A percentile compares a stretch with the other conserved stretches of the same genome.
Conservation (phyloP, 1,140 invertebrate species). For the Portunus trituberculatus region DNA sequence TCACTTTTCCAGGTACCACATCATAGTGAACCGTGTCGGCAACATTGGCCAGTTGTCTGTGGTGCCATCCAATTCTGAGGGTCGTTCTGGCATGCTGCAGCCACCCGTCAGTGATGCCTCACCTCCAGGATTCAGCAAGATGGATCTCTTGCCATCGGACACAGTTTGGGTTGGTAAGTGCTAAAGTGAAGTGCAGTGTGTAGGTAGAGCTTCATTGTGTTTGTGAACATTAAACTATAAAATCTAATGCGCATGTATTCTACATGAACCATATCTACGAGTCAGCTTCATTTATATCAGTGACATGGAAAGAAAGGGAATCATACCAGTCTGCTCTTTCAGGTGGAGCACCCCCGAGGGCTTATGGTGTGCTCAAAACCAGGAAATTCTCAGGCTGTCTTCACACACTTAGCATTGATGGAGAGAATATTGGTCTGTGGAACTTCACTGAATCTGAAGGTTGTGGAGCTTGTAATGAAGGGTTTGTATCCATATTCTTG, state of each 20-base stretch:
- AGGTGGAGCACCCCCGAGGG: constrained; percentile 70
- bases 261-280: too few relatives aligned
- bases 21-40: constrained; percentile 81
- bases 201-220: neutral
- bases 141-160: constrained; percentile 74
- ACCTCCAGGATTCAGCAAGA: constrained; percentile 74
- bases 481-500: constrained; percentile 81
- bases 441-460: constrained; percentile 88
- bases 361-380: constrained; percentile 54
- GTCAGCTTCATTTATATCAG: too few relatives aligned
- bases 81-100: constrained; percentile 69
- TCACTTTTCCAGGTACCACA: constrained; percentile 66
- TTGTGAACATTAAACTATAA: neutral
- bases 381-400: constrained; percentile 85
- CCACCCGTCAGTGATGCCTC: constrained; percentile 71
- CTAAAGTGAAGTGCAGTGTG: neutral
- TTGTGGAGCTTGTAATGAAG: constrained; percentile 87
- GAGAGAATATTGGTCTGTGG: constrained; percentile 91
- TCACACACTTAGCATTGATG: constrained; percentile 89
- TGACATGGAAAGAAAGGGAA: neutral
- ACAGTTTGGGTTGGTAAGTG: constrained; percentile 70
- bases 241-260: too few relatives aligned
- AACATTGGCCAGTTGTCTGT: constrained; percentile 84
- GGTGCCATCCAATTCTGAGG: constrained; percentile 79
- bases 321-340: neutral